These are phyloP conservation scores for Cerceris ruficornis DNA, from an alignment of 2,888 invertebrate species.

Conservation along the genomic window DNA sequence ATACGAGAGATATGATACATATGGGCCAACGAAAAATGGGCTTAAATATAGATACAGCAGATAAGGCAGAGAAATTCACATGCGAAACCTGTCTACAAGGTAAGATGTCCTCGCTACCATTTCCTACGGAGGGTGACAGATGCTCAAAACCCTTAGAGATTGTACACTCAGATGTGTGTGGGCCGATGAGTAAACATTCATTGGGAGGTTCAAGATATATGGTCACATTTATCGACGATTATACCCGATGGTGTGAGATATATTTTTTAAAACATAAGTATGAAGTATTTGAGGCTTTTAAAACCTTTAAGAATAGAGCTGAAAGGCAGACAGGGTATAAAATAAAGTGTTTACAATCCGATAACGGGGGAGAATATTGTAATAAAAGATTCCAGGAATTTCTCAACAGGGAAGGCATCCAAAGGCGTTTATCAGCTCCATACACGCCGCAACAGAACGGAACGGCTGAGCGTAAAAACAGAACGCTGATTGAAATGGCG, in stretches of 20 bases:
- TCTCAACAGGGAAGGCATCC: slow-evolving; percentile 12
- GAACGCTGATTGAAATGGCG: slow-evolving; percentile 12
- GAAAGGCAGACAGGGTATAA: neutral
- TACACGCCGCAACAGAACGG: slow-evolving; percentile 28
- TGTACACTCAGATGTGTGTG: neutral
- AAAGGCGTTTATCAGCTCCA: slow-evolving; percentile 3
- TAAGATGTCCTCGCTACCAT: no score
- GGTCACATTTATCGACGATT: neutral
- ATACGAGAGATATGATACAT: no score
- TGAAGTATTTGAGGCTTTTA: neutral
- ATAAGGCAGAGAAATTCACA: no score
- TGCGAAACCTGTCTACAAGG: no score
- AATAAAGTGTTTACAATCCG: neutral
- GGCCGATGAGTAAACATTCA: neutral
- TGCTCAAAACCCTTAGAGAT: neutral
- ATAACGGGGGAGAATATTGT: neutral
- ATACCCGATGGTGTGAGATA: neutral
- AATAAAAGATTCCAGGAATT: neutral
- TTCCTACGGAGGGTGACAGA: no score
- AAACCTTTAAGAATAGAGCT: neutral
- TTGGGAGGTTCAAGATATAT: neutral
- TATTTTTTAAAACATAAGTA: neutral
- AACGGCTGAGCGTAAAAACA: slow-evolving; percentile 16
- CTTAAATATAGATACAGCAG: no score
- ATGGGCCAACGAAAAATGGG: no score